Conservation (phyloP, 2,888 invertebrate genomes). For the Eremobia ochroleuca region DNA sequence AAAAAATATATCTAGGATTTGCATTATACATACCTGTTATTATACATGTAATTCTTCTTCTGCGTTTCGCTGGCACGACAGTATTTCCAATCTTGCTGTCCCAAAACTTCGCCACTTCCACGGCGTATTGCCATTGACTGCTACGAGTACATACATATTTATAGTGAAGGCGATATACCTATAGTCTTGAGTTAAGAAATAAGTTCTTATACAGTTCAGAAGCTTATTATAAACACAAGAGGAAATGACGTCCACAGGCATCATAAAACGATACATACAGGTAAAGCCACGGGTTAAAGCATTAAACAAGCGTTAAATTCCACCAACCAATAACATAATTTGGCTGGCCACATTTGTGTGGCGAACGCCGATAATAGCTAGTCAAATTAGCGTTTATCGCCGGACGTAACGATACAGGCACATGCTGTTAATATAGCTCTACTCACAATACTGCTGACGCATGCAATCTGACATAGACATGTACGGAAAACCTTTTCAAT, state of each 20-base stretch:
- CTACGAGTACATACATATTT: not conserved
- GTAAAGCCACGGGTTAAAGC: conserved; percentile 23
- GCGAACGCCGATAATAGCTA: conserved; percentile 32
- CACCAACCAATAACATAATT: conserved; percentile 35
- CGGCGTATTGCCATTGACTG: not conserved
- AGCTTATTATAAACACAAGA: not conserved
- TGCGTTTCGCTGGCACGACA: not conserved
- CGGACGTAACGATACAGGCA: conserved; percentile 14
- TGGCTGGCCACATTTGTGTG: conserved; percentile 31
- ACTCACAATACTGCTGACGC: not conserved
- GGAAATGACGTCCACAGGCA: not conserved
- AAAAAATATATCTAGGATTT: not conserved
- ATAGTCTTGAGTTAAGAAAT: not conserved
- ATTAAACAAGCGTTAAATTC: conserved; percentile 36
- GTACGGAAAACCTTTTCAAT: not conserved
- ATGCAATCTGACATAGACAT: not conserved
- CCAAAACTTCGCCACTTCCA: not conserved
- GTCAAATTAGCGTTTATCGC: conserved; percentile 42
- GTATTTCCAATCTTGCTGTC: not conserved
- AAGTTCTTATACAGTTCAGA: not conserved
- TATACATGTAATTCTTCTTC: not conserved
- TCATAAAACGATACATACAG: not conserved
- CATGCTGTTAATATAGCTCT: not conserved
- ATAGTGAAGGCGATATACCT: not conserved
- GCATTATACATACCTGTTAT: too few species aligned